Evolutionary conservation across 2,113 vertebrate genomes (phyloP), one percentile per base, ranked within the genome.

Genomic region (Elanoides forficatus): DNA sequence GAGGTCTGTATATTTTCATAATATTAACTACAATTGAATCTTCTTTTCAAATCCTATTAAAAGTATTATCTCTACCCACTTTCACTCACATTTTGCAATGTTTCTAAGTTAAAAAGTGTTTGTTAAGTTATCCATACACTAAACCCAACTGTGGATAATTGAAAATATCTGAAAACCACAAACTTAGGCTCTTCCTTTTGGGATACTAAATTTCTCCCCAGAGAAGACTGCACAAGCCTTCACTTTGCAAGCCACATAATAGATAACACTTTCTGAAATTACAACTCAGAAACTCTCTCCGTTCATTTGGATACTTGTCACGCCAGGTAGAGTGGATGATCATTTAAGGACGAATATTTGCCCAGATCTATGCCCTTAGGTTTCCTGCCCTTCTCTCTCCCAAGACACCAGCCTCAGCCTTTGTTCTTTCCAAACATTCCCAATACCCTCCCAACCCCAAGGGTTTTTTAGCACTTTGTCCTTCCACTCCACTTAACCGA

Each of bases 251-350:
- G 27, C 30, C 27, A 85, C 10, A 13, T 12, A 22, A 30, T 0
- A 36, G 21, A 16, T 22, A 47, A 45, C 29, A 81, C n/a, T 58
- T 60, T 9, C 26, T 56, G 34, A 70, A 86, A 79, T 4, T 20
- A 26, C 32, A 81, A 17, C 22, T 72, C 27, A 63, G 34, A 63
- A 90, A 72, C 42, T 52, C 27, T 36, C 15, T 25, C 29, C 38
- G 38, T 30, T 78, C 38, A 65, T 80, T 58, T 13, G 3, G 11
- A 23, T 16, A 62, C 17, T 36, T 45, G 32, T 20, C 63, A 58
- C 0, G 1, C 36, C 23, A 58, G 19, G 34, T 9, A 50, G 40
- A 13, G 26, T 50, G 59, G 27, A 34, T 5, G 3, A 53, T 29
- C 12, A 38, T 47, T 62, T 47, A 75, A 71, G 45, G 25, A 91